Base-by-base conservation (phyloP, 2,113 vertebrate species). In the Megaptera novaeangliae region DNA sequence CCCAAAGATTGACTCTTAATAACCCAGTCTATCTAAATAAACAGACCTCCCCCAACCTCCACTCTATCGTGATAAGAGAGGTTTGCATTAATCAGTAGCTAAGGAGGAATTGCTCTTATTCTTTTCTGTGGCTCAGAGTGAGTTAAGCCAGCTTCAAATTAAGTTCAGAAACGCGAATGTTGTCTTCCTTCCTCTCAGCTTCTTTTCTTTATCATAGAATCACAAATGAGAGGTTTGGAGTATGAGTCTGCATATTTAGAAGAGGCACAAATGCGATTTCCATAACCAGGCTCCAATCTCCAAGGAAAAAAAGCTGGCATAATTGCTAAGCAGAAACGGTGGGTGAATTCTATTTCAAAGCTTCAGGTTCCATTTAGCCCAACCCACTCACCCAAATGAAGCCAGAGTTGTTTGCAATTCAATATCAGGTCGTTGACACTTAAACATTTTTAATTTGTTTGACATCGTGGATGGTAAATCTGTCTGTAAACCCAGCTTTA, bases 361-460 rank as follows among this genome's bases (percentile, higher is more conserved):
- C 10, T 6, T 8, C 10, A 3, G 41, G 64, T 63, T 84, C 34
- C n/a, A 52, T 17, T 57, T 44, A 36, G 29, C 27, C 20, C 44
- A 31, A 63, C 34, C 61, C 34, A 52, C 27, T 77, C 14, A 82
- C 21, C 36, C 31, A 55, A 49, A 52, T 12, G 68, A 85, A 83
- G 36, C 44, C 55, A 49, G 72, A n/a, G 29, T 39, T 64, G 8
- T 75, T 85, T 57, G 52, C 49, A 64, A 13, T 71, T 97, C 77
- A 93, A 13, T 49, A 80, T 83, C 92, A 92, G 14, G 15, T 59
- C 95, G 94, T 52, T 85, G 88, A 98, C 85, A 66, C 87, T 96
- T 97, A 97, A 94, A 96, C 92, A 83, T 61, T 78, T 92, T 89
- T 97, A 87, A 97, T 97, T 98, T 97, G 94, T 77, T 96, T 78